Percentiles rank a stretch among this genome's conserved stretches.
Conservation (phyloP, 2,888 invertebrate species). For the Metalampra italica region DNA sequence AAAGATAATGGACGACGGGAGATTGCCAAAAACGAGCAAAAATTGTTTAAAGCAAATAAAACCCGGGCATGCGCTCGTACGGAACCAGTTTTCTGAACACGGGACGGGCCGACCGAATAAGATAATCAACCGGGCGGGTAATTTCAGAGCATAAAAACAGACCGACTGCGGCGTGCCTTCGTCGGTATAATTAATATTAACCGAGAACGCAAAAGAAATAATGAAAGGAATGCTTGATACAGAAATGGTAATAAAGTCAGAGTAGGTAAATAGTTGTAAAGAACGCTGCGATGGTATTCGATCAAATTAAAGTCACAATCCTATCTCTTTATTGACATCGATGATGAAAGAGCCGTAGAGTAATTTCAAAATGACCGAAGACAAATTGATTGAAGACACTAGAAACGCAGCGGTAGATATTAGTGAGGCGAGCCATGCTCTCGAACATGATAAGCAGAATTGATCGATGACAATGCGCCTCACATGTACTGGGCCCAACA, state of each 20-base stretch:
- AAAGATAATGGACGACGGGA: conserved; percentile 60
- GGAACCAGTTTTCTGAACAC: conserved; percentile 55
- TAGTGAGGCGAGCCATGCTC: conserved; percentile 31
- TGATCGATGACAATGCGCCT: conserved; percentile 66
- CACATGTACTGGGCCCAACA: conserved; percentile 46
- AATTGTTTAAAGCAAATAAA: conserved; percentile 74
- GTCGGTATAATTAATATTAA: conserved; percentile 60
- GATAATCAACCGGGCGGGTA: conserved; percentile 69
- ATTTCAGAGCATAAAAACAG: conserved; percentile 62
- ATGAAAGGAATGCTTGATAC: conserved; percentile 21
- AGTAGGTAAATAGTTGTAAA: conserved; percentile 4
- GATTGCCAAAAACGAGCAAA: conserved; percentile 75
- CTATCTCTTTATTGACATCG: conserved; percentile 20
- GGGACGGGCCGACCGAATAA: conserved; percentile 59
- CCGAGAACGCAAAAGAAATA: conserved; percentile 38
- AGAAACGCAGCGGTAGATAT: conserved; percentile 36
- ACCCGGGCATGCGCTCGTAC: conserved; percentile 53
- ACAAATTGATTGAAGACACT: conserved; percentile 60
- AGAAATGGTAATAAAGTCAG: conserved; percentile 8
- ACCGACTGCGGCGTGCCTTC: conserved; percentile 42
- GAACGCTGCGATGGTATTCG: conserved; percentile 15
- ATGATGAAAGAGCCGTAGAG: conserved; percentile 48
- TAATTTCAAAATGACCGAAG: conserved; percentile 50
- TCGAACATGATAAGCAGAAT: conserved; percentile 63
- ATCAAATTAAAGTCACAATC: conserved; percentile 27